Percentiles rank a stretch among this genome's conserved stretches.
These are phyloP conservation scores for Gadopsis bispinosus DNA, from an alignment of 2,797 vertebrate species.

Conservation along the genomic window DNA sequence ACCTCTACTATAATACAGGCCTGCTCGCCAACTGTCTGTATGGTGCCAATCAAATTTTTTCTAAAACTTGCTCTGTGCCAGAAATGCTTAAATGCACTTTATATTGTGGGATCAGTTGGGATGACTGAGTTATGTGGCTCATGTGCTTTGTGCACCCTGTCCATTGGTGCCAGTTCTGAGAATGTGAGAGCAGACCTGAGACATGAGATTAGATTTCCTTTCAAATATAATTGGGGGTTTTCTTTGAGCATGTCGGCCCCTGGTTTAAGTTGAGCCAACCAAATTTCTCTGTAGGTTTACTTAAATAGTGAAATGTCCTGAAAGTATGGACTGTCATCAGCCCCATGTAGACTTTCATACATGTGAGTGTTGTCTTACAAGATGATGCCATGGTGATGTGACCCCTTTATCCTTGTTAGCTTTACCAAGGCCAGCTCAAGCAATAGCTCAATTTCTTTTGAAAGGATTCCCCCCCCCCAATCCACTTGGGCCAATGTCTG, in stretches of 20 bases:
- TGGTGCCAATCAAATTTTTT: slow-evolving; percentile 35
- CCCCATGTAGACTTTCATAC: slow-evolving; percentile 6
- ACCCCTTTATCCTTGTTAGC: slow-evolving; percentile 14
- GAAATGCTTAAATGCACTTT: slow-evolving; percentile 40
- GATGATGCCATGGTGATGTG: slow-evolving; percentile 3
- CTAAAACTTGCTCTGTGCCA: slow-evolving; percentile 16
- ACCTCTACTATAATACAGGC: slow-evolving; percentile 28
- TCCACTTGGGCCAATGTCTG: slow-evolving; percentile 45
- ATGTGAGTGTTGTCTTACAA: slow-evolving; percentile 6
- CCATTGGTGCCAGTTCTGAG: slow-evolving; percentile 46
- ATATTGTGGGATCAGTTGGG: slow-evolving; percentile 25
- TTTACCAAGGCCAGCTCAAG: slow-evolving; percentile 36
- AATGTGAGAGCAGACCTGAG: slow-evolving; percentile 51
- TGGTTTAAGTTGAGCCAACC: slow-evolving; percentile 18
- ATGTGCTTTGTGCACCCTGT: slow-evolving; percentile 53
- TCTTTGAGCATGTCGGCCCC: slow-evolving; percentile 42
- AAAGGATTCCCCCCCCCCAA: slow-evolving; percentile 38
- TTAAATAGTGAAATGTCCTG: slow-evolving; percentile 2
- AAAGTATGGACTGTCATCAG: slow-evolving; percentile 23
- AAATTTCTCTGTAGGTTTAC: slow-evolving; percentile 7
- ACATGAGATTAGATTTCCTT: slow-evolving; percentile 60
- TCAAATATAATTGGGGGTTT: slow-evolving; percentile 45
- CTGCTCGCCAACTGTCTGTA: slow-evolving; percentile 13
- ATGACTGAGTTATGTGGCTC: slow-evolving; percentile 40
- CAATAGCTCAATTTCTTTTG: slow-evolving; percentile 30